Base-by-base conservation (phyloP, 2,888 invertebrate genomes). In the Drosophila picticornis region DNA sequence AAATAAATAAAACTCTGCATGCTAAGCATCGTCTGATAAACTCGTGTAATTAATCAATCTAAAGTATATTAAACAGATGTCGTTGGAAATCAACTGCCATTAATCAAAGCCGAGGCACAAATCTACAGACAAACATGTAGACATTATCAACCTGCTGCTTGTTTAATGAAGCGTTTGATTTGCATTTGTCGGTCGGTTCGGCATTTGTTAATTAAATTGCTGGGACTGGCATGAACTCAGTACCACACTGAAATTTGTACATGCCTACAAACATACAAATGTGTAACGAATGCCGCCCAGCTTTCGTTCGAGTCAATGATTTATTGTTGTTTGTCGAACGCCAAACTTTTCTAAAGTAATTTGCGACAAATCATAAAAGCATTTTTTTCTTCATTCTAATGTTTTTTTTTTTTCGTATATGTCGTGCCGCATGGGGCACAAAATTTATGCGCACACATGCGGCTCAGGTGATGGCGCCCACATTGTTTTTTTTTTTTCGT, bases 301-400 rank as follows among this genome's bases (percentile, higher is more conserved):
- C 68, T 65, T 58, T 55, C 43, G 43, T 43, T 50, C 38, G 48
- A 48, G 32, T 46, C 80, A 56, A 66, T 88, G 88, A 86, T 86
- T 88, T 86, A 86, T 86, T 82, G 76, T 84, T 88, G 84, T 87
- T 86, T 87, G 84, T 83, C 77, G 87, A 88, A 84, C 77, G 70
- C 73, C 66, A 77, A 85, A 85, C 72, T 85, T 85, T 88, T 81
- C 81, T 83, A 83, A 85, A 85, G 88, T 88, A 81, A 85, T 85
- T 85, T 85, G 85, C 85, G 85, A 85, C 88, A 85, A 85, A 85
- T 85, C 85, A 85, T 88, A 85, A 83, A 83, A 71, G 66, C 76
- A 85, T 75, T 81, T 77, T 77, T 71, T 76, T 72, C 52, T 61
- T 52, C 48, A 46, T 48, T 43, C 25, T 16, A 25, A 46, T 46